A percentile compares a stretch with the other conserved stretches of the same genome.
Conservation (phyloP, 2,113 vertebrate species). For the Telmatochromis brachygnathus region DNA sequence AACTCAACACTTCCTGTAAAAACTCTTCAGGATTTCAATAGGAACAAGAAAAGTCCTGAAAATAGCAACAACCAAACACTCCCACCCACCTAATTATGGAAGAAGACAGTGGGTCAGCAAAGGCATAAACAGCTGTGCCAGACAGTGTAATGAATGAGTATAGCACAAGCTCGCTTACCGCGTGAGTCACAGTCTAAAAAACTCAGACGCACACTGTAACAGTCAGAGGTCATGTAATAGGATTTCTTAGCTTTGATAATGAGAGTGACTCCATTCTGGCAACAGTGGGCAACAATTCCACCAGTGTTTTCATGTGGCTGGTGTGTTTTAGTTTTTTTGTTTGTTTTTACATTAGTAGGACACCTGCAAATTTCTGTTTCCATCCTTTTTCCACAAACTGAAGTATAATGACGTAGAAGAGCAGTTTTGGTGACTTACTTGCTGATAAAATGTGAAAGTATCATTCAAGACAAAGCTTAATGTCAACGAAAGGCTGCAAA, state of each 20-base stretch:
- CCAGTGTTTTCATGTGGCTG: background rate
- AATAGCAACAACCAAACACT: background rate
- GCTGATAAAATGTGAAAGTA: background rate
- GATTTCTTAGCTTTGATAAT: background rate
- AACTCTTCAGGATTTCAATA: background rate
- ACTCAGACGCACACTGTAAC: background rate
- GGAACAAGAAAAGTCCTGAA: background rate
- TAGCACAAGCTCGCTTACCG: background rate
- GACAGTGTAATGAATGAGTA: background rate
- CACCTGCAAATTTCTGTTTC: background rate
- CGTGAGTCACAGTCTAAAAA: background rate
- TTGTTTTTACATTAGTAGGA: background rate
- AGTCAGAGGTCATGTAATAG: background rate
- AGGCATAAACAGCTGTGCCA: background rate
- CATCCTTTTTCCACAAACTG: background rate
- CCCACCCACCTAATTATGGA: background rate
- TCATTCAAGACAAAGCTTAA: background rate
- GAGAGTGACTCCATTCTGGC: background rate
- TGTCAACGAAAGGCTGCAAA: background rate
- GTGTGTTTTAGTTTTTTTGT: background rate
- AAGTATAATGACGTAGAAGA: background rate
- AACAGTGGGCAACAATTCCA: background rate
- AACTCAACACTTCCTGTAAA: background rate
- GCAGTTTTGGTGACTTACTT: background rate
- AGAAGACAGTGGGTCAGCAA: background rate